Evolutionary conservation across 1,140 invertebrate genomes (phyloP), one percentile per base, ranked within the genome.

Genomic region (Sarcophaga peregrina): DNA sequence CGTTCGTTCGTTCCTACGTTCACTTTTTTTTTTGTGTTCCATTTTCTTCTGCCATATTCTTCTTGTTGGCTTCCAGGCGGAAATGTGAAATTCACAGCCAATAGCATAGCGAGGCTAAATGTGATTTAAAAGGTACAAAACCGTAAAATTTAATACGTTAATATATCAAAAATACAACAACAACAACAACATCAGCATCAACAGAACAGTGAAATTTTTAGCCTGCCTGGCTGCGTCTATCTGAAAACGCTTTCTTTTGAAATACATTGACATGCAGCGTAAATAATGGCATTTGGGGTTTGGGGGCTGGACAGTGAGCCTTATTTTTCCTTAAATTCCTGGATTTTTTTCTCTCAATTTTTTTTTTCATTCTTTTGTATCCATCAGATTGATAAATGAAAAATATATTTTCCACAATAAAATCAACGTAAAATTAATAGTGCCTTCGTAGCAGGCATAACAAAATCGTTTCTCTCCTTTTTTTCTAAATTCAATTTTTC

Each of bases 41-140:
- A 37, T 4, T 37, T 37, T 37, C 25, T 4, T 37, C 25, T 37
- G 25, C 25, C 25, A 37, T 37, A 37, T 37, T 37, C 4, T 37
- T 37, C 25, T 2, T 37, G 4, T 0, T 13, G 13, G 54, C n/a
- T 13, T 1, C 54, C 54, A n/a, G n/a, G n/a, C 54, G 54, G 54
- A 58, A 58, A 25, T 20, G 62, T 20, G 8, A 68, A 25, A 68
- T 6, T 25, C n/a, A 17, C n/a, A 68, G 17, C 1, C 17, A 68
- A 68, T 68, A 68, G 25, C 62, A 13, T 58, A 37, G 25, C 54
- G 15, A 20, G 8, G 17, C 8, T 8, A 20, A 76, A 76, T 76
- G 46, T 48, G 74, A 76, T 76, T 76, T 76, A 48, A 76, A 76
- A 76, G 74, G 74, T 76, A 76, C 74, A 76, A 47, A 76, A 76